These are phyloP conservation scores for Microcaecilia unicolor DNA, from an alignment of 2,797 vertebrate genomes.

Conservation along the genomic window DNA sequence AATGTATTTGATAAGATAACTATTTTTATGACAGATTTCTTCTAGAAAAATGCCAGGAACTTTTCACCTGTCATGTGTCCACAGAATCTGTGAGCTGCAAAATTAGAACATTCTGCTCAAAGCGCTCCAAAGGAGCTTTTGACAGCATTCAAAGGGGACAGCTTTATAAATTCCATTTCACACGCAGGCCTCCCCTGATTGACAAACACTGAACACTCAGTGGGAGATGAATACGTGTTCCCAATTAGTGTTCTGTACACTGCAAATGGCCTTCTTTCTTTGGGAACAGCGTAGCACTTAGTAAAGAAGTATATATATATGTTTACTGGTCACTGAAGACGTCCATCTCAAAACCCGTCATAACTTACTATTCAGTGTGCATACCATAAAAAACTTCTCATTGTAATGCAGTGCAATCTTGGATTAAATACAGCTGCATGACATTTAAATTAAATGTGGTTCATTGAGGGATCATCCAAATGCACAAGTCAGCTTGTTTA, in stretches of 20 bases:
- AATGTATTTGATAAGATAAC: no score
- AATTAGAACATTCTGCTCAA: not conserved
- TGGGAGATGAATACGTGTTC: not conserved
- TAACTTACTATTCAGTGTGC: no score
- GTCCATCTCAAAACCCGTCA: not conserved
- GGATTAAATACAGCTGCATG: no score
- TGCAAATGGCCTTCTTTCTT: not conserved
- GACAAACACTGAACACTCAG: not conserved
- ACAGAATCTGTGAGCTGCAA: not conserved
- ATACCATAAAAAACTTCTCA: no score
- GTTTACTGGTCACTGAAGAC: not conserved
- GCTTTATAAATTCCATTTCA: not conserved
- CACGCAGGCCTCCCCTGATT: not conserved
- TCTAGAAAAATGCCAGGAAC: accelerated
- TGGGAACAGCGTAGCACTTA: not conserved
- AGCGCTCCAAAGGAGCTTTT: not conserved
- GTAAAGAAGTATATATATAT: not conserved
- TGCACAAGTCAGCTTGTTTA: no score
- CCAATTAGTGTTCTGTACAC: slow-evolving; percentile 3
- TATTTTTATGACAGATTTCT: no score
- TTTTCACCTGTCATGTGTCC: not conserved
- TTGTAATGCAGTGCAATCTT: no score
- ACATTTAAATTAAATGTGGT: no score
- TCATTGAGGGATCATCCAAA: no score
- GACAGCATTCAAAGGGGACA: not conserved